Evolutionary conservation across 2,113 vertebrate genomes (phyloP).

Genomic region (Zapus hudsonius): DNA sequence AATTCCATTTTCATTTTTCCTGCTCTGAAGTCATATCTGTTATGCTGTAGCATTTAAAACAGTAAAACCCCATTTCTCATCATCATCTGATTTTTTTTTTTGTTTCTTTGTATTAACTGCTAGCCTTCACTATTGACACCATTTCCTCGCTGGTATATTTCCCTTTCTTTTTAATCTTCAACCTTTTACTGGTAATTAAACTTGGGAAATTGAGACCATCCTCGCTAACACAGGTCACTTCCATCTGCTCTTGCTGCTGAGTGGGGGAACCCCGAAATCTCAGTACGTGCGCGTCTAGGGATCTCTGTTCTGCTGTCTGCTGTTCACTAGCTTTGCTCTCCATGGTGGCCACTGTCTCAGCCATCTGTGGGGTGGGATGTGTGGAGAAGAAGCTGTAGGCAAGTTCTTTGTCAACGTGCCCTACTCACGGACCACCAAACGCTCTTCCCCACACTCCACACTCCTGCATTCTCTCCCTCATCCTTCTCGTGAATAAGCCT

Average conservation of each 20-base stretch:
- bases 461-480: background rate
- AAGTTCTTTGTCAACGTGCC: rapidly evolving
- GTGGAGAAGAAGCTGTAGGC: background rate
- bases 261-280: background rate
- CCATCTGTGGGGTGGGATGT: background rate
- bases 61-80: background rate
- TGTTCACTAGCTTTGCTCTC: background rate
- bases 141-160: background rate
- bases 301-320: background rate
- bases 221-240: background rate
- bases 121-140: background rate
- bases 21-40: background rate
- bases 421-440: rapidly evolving
- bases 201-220: background rate
- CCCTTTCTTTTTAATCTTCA: slow-evolving; percentile 24
- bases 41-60: background rate
- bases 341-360: background rate
- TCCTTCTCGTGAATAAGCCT: background rate
- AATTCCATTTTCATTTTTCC: background rate
- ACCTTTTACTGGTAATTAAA: slow-evolving; percentile 4
- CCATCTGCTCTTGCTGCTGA: background rate
- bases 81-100: background rate
- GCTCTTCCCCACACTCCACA: background rate
- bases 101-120: background rate
- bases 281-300: background rate